phyloP scores from a whole-genome alignment of 2,888 invertebrate species.

The Napeogenes sylphis region DNA sequence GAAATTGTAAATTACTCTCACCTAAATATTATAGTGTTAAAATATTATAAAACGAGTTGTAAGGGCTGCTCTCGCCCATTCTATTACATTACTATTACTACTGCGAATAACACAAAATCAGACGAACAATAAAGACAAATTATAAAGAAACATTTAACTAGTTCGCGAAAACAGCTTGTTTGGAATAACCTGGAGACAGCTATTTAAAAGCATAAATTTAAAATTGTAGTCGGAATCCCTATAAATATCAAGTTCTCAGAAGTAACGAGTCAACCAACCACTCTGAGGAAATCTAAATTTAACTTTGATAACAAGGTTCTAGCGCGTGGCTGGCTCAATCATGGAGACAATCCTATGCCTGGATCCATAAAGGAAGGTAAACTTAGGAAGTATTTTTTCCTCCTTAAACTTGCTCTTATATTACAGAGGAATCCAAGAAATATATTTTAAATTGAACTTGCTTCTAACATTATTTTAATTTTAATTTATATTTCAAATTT shows the following conservation, averaged over 20 bases:
- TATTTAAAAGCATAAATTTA: slow-evolving; percentile 45
- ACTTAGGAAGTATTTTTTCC: slow-evolving; percentile 8
- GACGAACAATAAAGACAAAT: too few relatives aligned
- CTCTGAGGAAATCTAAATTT: slow-evolving; percentile 61
- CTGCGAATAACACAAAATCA: too few relatives aligned
- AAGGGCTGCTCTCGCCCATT: too few relatives aligned
- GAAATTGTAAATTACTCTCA: too few relatives aligned
- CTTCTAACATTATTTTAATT: too few relatives aligned
- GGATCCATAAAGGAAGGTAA: slow-evolving; percentile 74
- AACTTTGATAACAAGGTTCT: slow-evolving; percentile 68
- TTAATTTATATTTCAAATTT: too few relatives aligned
- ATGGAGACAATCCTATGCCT: slow-evolving; percentile 75
- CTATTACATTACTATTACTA: too few relatives aligned
- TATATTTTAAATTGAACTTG: not conserved
- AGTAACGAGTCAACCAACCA: slow-evolving; percentile 57
- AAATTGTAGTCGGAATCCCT: too few relatives aligned
- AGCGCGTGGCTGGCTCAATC: slow-evolving; percentile 79
- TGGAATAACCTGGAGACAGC: slow-evolving; percentile 45
- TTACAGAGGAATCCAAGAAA: not conserved
- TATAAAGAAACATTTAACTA: too few relatives aligned
- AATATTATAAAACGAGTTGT: too few relatives aligned
- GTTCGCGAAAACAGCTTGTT: not conserved
- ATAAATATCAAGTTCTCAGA: slow-evolving; percentile 60
- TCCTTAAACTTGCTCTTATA: not conserved
- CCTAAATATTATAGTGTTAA: too few relatives aligned